Base-by-base conservation (phyloP, 2,888 invertebrate genomes). In the Nomada lathburiana region DNA sequence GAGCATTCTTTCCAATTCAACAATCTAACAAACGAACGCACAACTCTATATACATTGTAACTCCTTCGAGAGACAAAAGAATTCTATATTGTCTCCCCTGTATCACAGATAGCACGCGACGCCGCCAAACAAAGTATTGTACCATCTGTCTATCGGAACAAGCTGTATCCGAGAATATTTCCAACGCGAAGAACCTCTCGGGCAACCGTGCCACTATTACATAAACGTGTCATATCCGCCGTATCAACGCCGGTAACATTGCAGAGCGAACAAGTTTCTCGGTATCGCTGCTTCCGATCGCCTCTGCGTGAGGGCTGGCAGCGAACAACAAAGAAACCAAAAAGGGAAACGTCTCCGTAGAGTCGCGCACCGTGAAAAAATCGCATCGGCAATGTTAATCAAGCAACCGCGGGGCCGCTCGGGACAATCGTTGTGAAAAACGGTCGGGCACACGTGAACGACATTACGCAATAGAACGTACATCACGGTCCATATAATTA, bases 151-250 rank as follows among this genome's bases (percentile, higher is more conserved):
- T 53, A 67, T 36, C 52, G 52, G 18, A 18, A 20, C 67, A 23
- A 26, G 52, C 52, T 20, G 13, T 3, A 2, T 18, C 29, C 16
- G 29, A 36, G 20, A 70, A 70, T 60, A 60, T 29, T 29, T 50
- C n/a, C 70, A 29, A 47, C 69, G 2, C 16, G 36, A 4, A 18
- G 50, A 68, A 36, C 20, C n/a, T 20, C 26, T 29, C 29, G 29
- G 29, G 62, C 26, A 13, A 70, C 23, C 75, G 20, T 11, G 52
- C 52, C 69, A 42, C 59, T 52, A 68, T 20, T 16, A 4, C 63
- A 50, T 76, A 76, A 76, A 76, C 55, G 57, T 64, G 76, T 76
- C 76, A 76, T 76, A 71, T 59, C 29, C 50, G 11, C 47, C n/a
- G 55, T 57, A 76, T 76, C 76, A 57, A 50, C 72, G 23, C 55